Base-by-base conservation (phyloP, 2,797 vertebrate genomes). In the Gymnoscopelus microlampas region DNA sequence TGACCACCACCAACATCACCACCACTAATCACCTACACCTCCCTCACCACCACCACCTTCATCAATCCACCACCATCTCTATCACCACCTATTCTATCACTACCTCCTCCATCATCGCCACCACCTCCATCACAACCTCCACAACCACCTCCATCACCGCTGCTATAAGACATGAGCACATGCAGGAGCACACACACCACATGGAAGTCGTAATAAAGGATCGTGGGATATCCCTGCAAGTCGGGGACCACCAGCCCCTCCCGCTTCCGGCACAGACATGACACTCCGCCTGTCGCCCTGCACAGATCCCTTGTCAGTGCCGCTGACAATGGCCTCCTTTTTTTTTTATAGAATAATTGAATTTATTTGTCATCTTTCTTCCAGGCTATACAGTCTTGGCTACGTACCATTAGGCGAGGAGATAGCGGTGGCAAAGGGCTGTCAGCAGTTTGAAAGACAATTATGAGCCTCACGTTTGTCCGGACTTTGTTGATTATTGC, bases 401-500 rank as follows among this genome's bases (percentile, higher is more conserved):
- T 53, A 66, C 10, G 14, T 67, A 77, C 73, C 74, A 65, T 79
- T 78, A 69, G 66, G 64, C 26, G 26, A 77, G 66, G 60, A 29
- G 44, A 63, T 60, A 10, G 5, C 7, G 6, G 58, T 64, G 1
- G 6, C 23, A 63, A 64, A 51, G 13, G 53, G 57, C 73, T 82
- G 77, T 82, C 77, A 68, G 71, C 44, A 47, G 13, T 70, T 86
- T 70, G 49, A 58, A 59, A 78, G 77, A 79, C 83, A 75, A 81
- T 84, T 76, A 74, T 75, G 66, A 74, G 68, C 63, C 51, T 76
- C 23, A 0, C 2, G 61, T 5, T 56, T 66, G 60, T 83, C 76
- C 70, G 35, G 56, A 73, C 67, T 76, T 39, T 66, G 79, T 78
- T 89, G 81, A 88, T 89, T 85, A 83, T 81, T 80, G 84, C 82